phyloP scores from a whole-genome alignment of 2,797 vertebrate species.

The Dallia pectoralis region DNA sequence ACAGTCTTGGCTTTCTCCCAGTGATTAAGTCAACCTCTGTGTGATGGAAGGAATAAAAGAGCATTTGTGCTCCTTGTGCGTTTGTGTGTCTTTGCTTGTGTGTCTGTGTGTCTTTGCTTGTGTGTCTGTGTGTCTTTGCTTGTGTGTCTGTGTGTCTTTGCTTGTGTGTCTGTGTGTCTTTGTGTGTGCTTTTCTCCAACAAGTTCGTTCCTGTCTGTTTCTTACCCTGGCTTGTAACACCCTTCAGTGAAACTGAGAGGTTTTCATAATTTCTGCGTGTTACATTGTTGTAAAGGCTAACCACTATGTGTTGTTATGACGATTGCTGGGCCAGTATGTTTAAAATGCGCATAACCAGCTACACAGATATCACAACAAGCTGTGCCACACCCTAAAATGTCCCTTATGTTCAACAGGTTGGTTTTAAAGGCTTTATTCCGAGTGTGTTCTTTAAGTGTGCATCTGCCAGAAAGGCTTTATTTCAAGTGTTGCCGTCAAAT shows the following conservation, averaged over 20 bases:
- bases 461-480: constrained; percentile 48
- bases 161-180: not conserved
- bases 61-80: constrained; percentile 26
- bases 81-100: not conserved
- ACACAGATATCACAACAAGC: constrained; percentile 53
- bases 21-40: constrained; percentile 57
- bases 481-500: not conserved
- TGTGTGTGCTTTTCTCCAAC: not conserved
- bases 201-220: not conserved
- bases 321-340: not conserved
- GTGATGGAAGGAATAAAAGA: constrained; percentile 53
- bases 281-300: not conserved
- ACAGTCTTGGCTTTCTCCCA: constrained; percentile 23
- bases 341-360: constrained; percentile 14
- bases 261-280: not conserved
- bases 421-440: not conserved
- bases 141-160: not conserved
- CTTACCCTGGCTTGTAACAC: not conserved
- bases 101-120: not conserved
- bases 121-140: not conserved
- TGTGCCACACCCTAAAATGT: not conserved
- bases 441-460: not conserved
- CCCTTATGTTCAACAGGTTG: constrained; percentile 4
- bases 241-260: not conserved
- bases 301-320: not conserved